These are phyloP conservation scores for Dryobotodes eremita DNA, from an alignment of 2,888 invertebrate genomes.

Conservation along the genomic window DNA sequence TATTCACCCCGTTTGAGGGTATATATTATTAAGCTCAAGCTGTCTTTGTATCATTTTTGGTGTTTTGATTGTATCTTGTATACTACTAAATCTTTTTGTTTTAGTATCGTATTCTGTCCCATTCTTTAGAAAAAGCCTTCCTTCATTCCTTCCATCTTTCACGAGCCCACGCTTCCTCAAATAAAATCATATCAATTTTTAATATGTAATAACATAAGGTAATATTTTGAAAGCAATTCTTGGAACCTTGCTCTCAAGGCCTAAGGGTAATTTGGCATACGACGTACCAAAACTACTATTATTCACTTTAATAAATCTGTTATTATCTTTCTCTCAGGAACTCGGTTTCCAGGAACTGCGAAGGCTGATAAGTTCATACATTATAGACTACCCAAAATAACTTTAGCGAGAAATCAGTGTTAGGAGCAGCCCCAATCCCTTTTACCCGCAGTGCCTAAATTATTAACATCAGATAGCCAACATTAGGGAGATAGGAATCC, in stretches of 20 bases:
- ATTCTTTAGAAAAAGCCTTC: background rate
- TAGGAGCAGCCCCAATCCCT: constrained; percentile 43
- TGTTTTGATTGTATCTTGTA: too few relatives aligned
- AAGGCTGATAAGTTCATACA: constrained; percentile 12
- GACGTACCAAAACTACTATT: background rate
- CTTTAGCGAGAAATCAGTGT: constrained; percentile 47
- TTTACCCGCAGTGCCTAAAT: constrained; percentile 64
- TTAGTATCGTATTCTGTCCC: background rate
- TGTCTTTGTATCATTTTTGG: background rate
- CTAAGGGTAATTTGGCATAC: background rate
- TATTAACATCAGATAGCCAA: constrained; percentile 72
- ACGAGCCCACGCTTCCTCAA: background rate
- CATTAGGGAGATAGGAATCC: constrained; percentile 55
- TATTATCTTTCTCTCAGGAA: background rate
- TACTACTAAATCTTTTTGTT: too few relatives aligned
- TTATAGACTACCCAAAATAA: constrained; percentile 44
- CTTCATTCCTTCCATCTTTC: background rate
- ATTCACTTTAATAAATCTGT: background rate
- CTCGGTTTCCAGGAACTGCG: background rate
- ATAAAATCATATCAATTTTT: background rate
- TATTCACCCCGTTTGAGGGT: too few relatives aligned
- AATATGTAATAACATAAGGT: background rate
- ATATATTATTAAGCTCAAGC: background rate
- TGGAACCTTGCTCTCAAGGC: background rate
- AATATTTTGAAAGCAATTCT: background rate